Conservation (phyloP, 2,888 invertebrate species). For the Mesoligia furuncula region DNA sequence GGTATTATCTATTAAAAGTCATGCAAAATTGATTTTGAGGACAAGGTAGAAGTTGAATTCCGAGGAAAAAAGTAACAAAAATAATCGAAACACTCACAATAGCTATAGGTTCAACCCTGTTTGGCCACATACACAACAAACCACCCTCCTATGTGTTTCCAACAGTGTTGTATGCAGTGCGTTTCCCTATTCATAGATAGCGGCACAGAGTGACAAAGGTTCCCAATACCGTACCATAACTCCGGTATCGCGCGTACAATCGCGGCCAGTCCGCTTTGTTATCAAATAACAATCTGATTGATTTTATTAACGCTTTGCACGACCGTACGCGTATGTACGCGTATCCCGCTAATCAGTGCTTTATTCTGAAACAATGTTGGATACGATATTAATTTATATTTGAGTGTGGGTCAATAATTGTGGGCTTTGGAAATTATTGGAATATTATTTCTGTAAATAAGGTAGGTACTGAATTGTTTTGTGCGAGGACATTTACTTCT, state of each 20-base stretch:
- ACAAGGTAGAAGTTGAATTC: not conserved
- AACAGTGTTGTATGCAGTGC: not conserved
- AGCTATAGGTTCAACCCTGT: not conserved
- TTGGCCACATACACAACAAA: not conserved
- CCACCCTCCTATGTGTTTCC: not conserved
- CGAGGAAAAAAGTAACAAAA: not conserved
- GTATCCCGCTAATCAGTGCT: constrained; percentile 16
- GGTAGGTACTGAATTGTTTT: not conserved
- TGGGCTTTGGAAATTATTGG: not conserved
- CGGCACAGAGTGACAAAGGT: constrained; percentile 18
- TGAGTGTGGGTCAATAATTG: not conserved
- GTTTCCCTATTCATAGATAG: not conserved
- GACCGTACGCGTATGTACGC: constrained; percentile 25
- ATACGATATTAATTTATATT: constrained; percentile 13
- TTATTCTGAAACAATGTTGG: constrained; percentile 40
- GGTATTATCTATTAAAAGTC: constrained; percentile 14
- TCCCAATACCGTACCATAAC: constrained; percentile 11
- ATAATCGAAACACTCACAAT: not conserved
- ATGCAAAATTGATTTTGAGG: not conserved
- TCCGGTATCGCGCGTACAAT: constrained; percentile 38
- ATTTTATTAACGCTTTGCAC: constrained; percentile 52
- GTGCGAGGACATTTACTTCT: not conserved
- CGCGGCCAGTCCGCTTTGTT: constrained; percentile 39
- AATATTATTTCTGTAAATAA: not conserved
- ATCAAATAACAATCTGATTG: constrained; percentile 61